These are phyloP conservation scores for Hymenopus coronatus DNA, from an alignment of 2,888 invertebrate genomes.

Conservation along the genomic window DNA sequence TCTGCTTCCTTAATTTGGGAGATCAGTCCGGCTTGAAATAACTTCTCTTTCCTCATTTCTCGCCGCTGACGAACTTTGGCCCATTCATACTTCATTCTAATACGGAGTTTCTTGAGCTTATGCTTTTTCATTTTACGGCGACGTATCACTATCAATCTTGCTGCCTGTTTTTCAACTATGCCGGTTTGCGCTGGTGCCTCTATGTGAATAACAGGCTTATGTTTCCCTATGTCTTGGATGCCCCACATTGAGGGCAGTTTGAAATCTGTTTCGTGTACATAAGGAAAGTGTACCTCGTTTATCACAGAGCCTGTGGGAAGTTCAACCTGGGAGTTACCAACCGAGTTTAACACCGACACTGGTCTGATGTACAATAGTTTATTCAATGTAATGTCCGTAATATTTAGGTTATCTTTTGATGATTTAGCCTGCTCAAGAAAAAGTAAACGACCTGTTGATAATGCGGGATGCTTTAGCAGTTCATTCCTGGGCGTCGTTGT, in stretches of 20 bases:
- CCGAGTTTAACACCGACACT: not conserved
- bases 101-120: constrained; percentile 74
- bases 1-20: constrained; percentile 69
- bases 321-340: not conserved
- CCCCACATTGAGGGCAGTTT: not conserved
- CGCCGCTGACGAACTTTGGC: constrained; percentile 68
- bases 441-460: not conserved
- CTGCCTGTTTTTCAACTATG: constrained; percentile 65
- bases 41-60: constrained; percentile 71
- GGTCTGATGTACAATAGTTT: not conserved
- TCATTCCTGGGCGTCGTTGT: not conserved
- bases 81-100: constrained; percentile 74
- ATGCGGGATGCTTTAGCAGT: not conserved
- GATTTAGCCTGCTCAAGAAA: not conserved
- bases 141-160: constrained; percentile 71
- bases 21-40: constrained; percentile 69
- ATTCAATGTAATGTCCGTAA: not conserved
- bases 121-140: constrained; percentile 85
- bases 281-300: not conserved
- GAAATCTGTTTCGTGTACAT: not conserved
- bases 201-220: not conserved
- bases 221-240: not conserved
- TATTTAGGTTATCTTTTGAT: not conserved
- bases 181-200: constrained; percentile 50
- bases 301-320: not conserved